Evolutionary conservation across 1,140 invertebrate genomes (phyloP).

Genomic region (Kradibia gibbosae): DNA sequence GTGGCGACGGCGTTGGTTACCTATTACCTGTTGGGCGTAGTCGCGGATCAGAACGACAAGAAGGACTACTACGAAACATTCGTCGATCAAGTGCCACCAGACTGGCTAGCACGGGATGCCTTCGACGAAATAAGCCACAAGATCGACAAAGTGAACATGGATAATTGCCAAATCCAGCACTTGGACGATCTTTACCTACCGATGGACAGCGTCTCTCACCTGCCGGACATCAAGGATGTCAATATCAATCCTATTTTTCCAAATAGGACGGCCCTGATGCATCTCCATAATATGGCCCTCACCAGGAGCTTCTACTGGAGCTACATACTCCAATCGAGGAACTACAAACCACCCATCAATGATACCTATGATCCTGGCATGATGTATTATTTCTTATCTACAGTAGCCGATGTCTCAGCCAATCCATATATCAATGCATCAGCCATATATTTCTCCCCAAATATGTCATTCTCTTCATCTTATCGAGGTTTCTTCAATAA

Average conservation of each 20-base stretch:
- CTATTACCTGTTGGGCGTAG: slow-evolving; percentile 75
- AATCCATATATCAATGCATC: slow-evolving; percentile 95
- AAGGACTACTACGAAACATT: slow-evolving; percentile 26
- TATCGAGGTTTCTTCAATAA: slow-evolving; percentile 98
- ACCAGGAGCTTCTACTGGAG: slow-evolving; percentile 96
- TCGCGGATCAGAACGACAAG: slow-evolving; percentile 34
- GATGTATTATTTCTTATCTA: slow-evolving; percentile 98
- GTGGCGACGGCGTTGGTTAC: slow-evolving; percentile 59
- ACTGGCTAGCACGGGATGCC: slow-evolving; percentile 89
- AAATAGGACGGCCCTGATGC: slow-evolving; percentile 92
- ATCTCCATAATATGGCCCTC: slow-evolving; percentile 96
- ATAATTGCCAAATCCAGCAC: slow-evolving; percentile 92
- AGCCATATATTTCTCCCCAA: slow-evolving; percentile 94
- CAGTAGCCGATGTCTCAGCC: slow-evolving; percentile 94
- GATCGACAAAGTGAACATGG: slow-evolving; percentile 84
- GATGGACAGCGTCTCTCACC: slow-evolving; percentile 87
- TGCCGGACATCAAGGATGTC: slow-evolving; percentile 95
- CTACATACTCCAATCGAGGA: slow-evolving; percentile 93
- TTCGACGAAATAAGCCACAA: slow-evolving; percentile 89
- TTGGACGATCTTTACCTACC: slow-evolving; percentile 89
- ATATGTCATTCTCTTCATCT: slow-evolving; percentile 94
- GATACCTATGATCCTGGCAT: slow-evolving; percentile 96
- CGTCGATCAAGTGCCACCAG: slow-evolving; percentile 77
- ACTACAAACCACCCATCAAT: slow-evolving; percentile 90
- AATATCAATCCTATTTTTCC: slow-evolving; percentile 96